Conservation (phyloP, 2,113 vertebrate genomes). For the Emydocephalus ijimae region DNA sequence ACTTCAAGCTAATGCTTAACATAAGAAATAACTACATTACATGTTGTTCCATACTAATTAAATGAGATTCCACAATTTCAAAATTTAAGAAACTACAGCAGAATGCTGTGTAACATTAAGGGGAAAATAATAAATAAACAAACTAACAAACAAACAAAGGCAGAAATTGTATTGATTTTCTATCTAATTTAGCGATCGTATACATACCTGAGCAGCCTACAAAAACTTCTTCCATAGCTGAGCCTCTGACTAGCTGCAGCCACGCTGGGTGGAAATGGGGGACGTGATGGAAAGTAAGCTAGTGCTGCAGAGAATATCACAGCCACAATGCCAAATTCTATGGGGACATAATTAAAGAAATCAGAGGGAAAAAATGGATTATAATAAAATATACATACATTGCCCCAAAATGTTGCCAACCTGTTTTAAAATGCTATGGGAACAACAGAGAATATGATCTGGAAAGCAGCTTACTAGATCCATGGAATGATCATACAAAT, state of each 20-base stretch:
- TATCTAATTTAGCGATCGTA: slow-evolving; percentile 5
- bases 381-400: neutral
- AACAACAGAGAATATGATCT: neutral
- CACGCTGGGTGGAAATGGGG: slow-evolving; percentile 91
- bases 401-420: slow-evolving; percentile 16
- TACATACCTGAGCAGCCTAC: slow-evolving; percentile 85
- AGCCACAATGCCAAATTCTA: slow-evolving; percentile 86
- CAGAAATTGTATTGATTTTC: slow-evolving; percentile 37
- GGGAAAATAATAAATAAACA: no score
- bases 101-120: neutral
- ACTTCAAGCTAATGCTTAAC: slow-evolving; percentile 23
- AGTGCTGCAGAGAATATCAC: slow-evolving; percentile 83
- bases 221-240: slow-evolving; percentile 91
- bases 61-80: neutral
- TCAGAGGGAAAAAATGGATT: slow-evolving; percentile 5
- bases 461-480: neutral
- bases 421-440: neutral
- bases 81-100: neutral
- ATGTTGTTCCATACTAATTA: neutral
- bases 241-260: slow-evolving; percentile 93
- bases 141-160: neutral
- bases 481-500: neutral
- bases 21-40: slow-evolving; percentile 17
- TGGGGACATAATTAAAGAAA: slow-evolving; percentile 37
- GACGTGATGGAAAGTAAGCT: slow-evolving; percentile 90